phyloP scores from a whole-genome alignment of 2,113 vertebrate species.

The Poeciliopsis turrubarensis region DNA sequence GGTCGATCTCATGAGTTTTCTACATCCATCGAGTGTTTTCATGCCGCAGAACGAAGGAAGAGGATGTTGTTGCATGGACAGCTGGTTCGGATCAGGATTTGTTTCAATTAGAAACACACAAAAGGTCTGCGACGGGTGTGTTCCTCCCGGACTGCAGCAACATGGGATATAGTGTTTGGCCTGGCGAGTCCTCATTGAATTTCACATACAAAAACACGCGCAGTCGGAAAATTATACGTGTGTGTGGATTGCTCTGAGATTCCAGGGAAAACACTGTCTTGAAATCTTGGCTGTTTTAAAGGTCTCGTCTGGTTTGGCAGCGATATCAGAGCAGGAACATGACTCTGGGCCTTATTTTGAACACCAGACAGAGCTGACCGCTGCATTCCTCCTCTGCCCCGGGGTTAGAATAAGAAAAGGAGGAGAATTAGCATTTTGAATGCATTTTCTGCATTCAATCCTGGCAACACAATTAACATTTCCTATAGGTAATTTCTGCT shows the following conservation, averaged over 20 bases:
- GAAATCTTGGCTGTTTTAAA: constrained; percentile 31
- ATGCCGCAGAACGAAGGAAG: constrained; percentile 2
- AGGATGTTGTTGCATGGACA: constrained; percentile 22
- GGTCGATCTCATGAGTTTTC: constrained; percentile 18
- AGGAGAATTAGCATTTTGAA: constrained; percentile 14
- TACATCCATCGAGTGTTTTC: constrained; percentile 23
- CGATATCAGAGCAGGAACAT: constrained; percentile 14
- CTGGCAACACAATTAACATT: background rate
- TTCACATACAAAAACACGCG: constrained; percentile 32
- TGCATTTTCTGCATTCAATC: background rate
- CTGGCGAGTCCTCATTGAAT: constrained; percentile 36
- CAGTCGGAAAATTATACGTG: constrained; percentile 46
- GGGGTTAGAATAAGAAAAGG: constrained; percentile 23
- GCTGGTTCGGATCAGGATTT: constrained; percentile 52
- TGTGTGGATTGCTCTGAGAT: constrained; percentile 19
- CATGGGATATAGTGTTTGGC: constrained; percentile 34
- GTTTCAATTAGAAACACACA: constrained; percentile 1
- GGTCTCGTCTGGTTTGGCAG: constrained; percentile 43
- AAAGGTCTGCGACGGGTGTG: constrained; percentile 39
- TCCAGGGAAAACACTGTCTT: constrained; percentile 63
- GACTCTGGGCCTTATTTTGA: constrained; percentile 13
- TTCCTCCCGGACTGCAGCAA: constrained; percentile 25
- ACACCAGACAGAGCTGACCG: constrained; percentile 14
- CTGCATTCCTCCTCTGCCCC: constrained; percentile 44
- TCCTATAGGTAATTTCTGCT: background rate